Evolutionary conservation across 2,113 vertebrate genomes (phyloP), one percentile per base, ranked within the genome.

Genomic region (Oophaga pumilio): DNA sequence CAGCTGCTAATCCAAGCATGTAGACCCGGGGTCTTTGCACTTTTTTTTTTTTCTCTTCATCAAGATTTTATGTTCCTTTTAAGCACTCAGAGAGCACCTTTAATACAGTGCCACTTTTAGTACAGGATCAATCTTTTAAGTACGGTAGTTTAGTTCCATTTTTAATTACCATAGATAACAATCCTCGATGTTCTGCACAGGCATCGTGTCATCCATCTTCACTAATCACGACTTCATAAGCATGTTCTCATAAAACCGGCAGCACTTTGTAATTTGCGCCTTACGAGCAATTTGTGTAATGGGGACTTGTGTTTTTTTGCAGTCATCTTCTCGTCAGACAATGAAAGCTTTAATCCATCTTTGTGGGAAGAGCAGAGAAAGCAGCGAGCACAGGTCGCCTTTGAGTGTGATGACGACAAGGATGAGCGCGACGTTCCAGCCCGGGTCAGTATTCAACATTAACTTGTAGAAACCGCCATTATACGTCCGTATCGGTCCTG

Each of bases 351-450:
- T 91, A 99, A 99, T 90, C 97, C 97, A 0, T 96, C 96, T 12
- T 91, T 99, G 18, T 99, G 98, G 98, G 98, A 99, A 91, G 98
- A 99, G 73, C 98, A 99, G 89, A 94, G 98, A 14, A 99, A 98
- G 89, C 98, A 99, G 86, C 94, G 97, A 76, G 97, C 98, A 87
- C 98, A 99, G 92, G 98, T 99, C 91, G 98, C 98, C 71, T 99
- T 99, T 87, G 98, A 99, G 91, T 99, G 97, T 90, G 98, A 99
- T 86, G 98, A 99, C 93, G 97, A 99, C 93, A 98, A 98, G 91
- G 98, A 99, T 89, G 97, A 99, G 92, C 95, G 98, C 79, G 98
- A 99, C 80, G 95, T 95, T 2, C 98, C 98, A 0, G 94, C 97
- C 33, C 94, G 96, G 92, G 97, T 98, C 66, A 92, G 96, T 94